These are phyloP conservation scores for Trinorchestia longiramus DNA, from an alignment of 1,140 invertebrate genomes.

Conservation along the genomic window DNA sequence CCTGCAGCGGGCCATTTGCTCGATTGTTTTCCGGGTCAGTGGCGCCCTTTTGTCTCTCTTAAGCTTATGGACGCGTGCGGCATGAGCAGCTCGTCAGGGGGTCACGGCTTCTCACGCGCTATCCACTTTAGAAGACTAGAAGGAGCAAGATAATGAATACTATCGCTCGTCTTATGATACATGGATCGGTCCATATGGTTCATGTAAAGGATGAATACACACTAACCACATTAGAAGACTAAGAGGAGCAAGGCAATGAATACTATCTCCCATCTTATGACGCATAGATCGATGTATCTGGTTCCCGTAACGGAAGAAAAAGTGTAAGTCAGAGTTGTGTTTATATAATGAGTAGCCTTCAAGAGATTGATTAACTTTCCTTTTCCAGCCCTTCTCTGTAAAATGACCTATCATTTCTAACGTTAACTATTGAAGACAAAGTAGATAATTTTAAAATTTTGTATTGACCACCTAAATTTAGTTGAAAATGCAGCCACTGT, in stretches of 20 bases:
- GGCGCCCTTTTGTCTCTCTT: slow-evolving; percentile 33
- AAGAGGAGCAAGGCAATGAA: no score
- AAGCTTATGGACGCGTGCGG: background rate
- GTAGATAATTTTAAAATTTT: background rate
- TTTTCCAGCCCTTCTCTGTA: background rate
- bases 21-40: slow-evolving; percentile 50
- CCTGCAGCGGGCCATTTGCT: slow-evolving; percentile 19
- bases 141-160: background rate
- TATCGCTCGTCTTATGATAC: no score
- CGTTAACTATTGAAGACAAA: background rate
- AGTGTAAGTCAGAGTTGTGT: background rate
- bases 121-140: background rate
- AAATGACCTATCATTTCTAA: background rate
- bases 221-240: no score
- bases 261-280: no score
- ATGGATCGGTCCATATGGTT: no score
- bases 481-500: background rate
- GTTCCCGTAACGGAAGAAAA: no score
- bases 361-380: background rate
- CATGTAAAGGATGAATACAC: no score
- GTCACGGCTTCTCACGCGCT: background rate
- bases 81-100: background rate
- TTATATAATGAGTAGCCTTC: background rate
- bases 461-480: background rate
- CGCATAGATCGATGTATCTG: no score